phyloP scores from a whole-genome alignment of 1,140 invertebrate genomes.

The Aphaenogaster floridana region DNA sequence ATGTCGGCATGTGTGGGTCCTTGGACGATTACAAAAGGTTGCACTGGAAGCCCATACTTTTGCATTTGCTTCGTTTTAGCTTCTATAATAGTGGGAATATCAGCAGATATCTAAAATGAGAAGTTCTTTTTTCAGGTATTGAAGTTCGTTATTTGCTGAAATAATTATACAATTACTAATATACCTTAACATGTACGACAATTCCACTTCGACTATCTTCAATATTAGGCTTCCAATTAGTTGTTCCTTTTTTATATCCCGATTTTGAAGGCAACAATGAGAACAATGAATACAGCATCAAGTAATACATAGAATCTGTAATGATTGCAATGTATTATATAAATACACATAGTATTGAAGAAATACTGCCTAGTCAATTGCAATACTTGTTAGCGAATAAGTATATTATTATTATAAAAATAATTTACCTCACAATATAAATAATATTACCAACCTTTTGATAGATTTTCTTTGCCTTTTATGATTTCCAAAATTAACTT shows the following conservation, averaged over 20 bases:
- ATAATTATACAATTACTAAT: too few species aligned
- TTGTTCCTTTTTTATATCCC: too few species aligned
- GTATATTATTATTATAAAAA: neutral
- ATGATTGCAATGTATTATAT: too few species aligned
- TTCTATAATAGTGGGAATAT: neutral
- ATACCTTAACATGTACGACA: too few species aligned
- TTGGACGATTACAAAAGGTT: neutral
- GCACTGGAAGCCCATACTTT: neutral
- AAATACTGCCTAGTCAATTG: neutral
- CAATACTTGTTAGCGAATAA: constrained; percentile 2
- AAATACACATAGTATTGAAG: neutral
- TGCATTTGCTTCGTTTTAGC: neutral
- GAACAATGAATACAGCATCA: too few species aligned
- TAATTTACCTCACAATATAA: neutral
- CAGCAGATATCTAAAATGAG: neutral
- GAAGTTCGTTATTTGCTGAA: too few species aligned
- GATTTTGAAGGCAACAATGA: too few species aligned
- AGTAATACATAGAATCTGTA: too few species aligned
- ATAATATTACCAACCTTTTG: neutral
- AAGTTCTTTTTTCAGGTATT: too few species aligned
- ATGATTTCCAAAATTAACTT: neutral
- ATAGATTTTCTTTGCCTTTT: neutral
- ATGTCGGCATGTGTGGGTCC: neutral
- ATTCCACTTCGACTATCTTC: too few species aligned
- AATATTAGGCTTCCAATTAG: too few species aligned